Conservation (phyloP, 2,113 vertebrate species). For the Psittacula cyanocephala region DNA sequence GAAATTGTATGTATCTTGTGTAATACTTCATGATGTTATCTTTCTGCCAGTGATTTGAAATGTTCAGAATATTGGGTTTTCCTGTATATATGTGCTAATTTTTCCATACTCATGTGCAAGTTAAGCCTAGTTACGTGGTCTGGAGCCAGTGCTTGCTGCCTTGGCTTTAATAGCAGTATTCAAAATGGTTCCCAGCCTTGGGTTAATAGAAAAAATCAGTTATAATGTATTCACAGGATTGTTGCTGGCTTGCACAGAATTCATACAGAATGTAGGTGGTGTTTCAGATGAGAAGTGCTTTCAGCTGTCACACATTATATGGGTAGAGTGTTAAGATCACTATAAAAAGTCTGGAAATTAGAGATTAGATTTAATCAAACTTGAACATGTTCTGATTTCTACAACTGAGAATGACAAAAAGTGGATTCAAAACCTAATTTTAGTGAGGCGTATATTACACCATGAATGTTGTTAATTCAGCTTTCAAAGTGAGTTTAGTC, state of each 20-base stretch:
- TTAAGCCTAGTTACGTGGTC: neutral
- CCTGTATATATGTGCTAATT: neutral
- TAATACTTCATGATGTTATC: neutral
- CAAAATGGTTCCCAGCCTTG: neutral
- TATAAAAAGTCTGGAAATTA: neutral
- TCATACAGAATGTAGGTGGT: neutral
- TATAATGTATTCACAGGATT: neutral
- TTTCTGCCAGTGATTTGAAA: neutral
- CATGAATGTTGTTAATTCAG: accelerated
- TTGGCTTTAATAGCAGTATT: neutral
- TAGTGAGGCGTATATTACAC: neutral
- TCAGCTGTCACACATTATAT: neutral
- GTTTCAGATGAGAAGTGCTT: neutral
- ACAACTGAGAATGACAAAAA: neutral
- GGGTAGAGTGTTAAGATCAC: neutral
- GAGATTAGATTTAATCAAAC: neutral
- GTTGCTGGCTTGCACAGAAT: neutral
- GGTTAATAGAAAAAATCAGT: neutral
- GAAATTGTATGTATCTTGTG: neutral
- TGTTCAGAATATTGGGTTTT: neutral
- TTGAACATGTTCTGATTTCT: neutral
- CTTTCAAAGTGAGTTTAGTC: neutral
- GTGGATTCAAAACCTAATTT: neutral
- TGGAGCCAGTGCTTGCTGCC: neutral
- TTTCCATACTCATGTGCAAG: neutral